These are phyloP conservation scores for Desmophyllum pertusum DNA, from an alignment of 92 coral and sea anemone genomes.

Conservation along the genomic window DNA sequence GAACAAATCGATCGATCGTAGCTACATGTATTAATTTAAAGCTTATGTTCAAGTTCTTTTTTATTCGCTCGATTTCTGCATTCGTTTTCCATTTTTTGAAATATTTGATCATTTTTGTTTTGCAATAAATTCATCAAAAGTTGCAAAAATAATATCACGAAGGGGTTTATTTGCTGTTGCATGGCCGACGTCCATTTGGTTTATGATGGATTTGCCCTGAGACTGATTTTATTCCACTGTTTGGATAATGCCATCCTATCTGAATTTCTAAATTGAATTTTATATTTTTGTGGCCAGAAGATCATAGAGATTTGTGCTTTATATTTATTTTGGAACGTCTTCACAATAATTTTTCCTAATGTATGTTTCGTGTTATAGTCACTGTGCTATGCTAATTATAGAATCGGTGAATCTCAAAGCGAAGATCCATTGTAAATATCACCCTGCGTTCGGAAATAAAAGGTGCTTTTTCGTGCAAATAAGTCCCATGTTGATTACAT, in stretches of 20 bases:
- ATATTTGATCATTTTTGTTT: neutral
- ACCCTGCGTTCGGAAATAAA: slow-evolving; percentile 31
- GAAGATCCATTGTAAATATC: slow-evolving; percentile 31
- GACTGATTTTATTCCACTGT: slow-evolving; percentile 4
- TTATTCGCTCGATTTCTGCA: neutral
- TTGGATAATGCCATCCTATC: neutral
- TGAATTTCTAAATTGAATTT: neutral
- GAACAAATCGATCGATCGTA: slow-evolving; percentile 15
- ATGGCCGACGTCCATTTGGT: slow-evolving; percentile 17
- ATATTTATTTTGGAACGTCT: neutral
- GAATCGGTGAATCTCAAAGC: slow-evolving; percentile 32
- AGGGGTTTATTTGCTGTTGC: slow-evolving; percentile 27
- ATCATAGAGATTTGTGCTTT: neutral
- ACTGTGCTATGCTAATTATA: slow-evolving; percentile 21
- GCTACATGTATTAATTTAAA: too few relatives aligned
- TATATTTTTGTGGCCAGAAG: neutral
- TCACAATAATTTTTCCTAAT: neutral
- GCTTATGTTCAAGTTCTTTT: slow-evolving; percentile 19
- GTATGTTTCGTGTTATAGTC: slow-evolving; percentile 14
- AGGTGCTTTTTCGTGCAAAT: slow-evolving; percentile 14
- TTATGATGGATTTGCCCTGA: slow-evolving; percentile 30
- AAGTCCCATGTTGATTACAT: neutral
- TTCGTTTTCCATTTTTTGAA: neutral
- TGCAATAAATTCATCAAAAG: neutral
- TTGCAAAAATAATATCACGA: slow-evolving; percentile 12